Conservation (phyloP, 2,113 vertebrate species). For the Leptobrachium leishanense region DNA sequence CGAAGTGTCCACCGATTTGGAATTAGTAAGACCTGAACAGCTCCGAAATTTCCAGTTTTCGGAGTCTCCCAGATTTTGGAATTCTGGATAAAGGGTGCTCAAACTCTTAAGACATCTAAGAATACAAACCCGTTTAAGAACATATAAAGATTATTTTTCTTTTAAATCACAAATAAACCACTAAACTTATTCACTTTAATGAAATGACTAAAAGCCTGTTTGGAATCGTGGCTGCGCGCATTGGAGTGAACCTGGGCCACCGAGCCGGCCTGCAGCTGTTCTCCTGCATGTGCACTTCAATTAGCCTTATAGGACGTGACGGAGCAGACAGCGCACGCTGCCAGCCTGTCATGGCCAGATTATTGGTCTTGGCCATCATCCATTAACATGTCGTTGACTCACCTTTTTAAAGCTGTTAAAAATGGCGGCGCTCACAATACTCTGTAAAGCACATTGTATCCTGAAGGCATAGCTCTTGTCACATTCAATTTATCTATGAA, state of each 20-base stretch:
- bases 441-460: background rate
- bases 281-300: conserved; percentile 27
- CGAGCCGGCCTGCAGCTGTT: conserved; percentile 49
- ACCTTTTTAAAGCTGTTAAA: conserved; percentile 47
- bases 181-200: conserved; percentile 28
- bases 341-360: background rate
- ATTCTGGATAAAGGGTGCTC: too few species aligned
- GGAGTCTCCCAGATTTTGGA: too few species aligned
- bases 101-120: too few species aligned
- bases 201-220: conserved; percentile 38
- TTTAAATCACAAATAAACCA: conserved; percentile 49
- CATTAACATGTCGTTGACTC: conserved; percentile 37
- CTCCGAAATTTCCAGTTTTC: too few species aligned
- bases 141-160: too few species aligned
- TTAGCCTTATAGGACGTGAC: conserved; percentile 42
- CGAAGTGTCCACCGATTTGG: too few species aligned
- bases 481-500: background rate
- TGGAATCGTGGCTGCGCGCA: conserved; percentile 43
- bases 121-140: too few species aligned
- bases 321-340: conserved; percentile 38
- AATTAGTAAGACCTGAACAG: too few species aligned
- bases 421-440: conserved; percentile 53
- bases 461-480: conserved; percentile 20
- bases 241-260: conserved; percentile 57
- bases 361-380: conserved; percentile 56